Base-by-base conservation (phyloP, 2,113 vertebrate genomes). In the Chlorodrepanis virens region DNA sequence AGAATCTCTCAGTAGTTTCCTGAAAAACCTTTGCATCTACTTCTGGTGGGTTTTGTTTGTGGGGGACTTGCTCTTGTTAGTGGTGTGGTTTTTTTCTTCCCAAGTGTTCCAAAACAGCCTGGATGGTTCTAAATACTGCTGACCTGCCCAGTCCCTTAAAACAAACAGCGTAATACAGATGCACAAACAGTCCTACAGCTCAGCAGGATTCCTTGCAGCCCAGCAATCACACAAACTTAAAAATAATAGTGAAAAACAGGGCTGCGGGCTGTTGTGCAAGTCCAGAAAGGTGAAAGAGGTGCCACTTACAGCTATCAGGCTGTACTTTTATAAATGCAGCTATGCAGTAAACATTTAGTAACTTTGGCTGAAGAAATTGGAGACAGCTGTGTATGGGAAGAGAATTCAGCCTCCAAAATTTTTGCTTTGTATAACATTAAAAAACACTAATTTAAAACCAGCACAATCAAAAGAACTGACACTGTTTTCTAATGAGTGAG, bases 61-160 rank as follows among this genome's bases (percentile, higher is more conserved):
- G 20, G 2, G 20, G 5, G 5, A 0, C 6, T 22, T 68, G 45
- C 6, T 45, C 10, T 0, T 35, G 37, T 0, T 39, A 4, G 5
- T 37, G 39, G 44, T 42, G 8, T 16, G 22, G 5, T 15, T 23
- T 0, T 63, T 53, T 68, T 65, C n/a, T n/a, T 27, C 49, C 53
- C 60, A 64, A 13, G 45, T 45, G 9, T 13, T 75, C 35, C 44
- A 31, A 59, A 20, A 14, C 15, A 65, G 28, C 5, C 28, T 16
- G 40, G 27, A 71, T 53, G 63, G 20, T 61, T 72, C 37, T 5
- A 85, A 65, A 15, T 21, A 31, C 9, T 63, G 54, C n/a, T 44
- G 28, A 8, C 60, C 40, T 57, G 35, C 14, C 64, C 59, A 65
- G 37, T 35, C 54, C 25, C 42, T 87, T 40, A 52, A 59, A 85